Base-by-base conservation (phyloP, 2,888 invertebrate genomes). In the Drosophila nigricruria region DNA sequence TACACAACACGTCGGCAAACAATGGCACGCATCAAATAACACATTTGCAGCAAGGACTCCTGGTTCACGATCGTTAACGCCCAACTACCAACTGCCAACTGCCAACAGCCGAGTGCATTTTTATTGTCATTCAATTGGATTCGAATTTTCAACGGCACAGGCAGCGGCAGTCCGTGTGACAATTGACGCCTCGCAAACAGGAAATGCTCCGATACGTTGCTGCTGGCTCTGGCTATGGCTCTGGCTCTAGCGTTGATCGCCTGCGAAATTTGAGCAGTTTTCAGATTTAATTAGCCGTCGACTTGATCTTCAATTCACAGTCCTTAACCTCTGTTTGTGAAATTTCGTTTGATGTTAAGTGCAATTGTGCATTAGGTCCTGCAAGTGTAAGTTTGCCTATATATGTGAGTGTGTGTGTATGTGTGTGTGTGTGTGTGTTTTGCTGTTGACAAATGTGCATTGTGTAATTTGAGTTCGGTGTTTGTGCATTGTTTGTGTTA, bases 61-160 rank as follows among this genome's bases (percentile, higher is more conserved):
- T 49, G 25, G 54, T 47, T 40, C 65, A 43, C 63, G 79, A 79
- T 74, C 75, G 74, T 30, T 65, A 63, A 72, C 69, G 71, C 67
- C 61, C 76, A 50, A 69, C 50, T 27, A 47, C 66, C 58, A 59
- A 66, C 54, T 49, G 65, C 60, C 65, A 60, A 66, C 54, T 50
- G 67, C 58, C 65, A 54, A 62, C 49, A 54, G 67, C 60, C 66
- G 73, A 81, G 69, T 83, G 87, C 81, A 77, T 81, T 88, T 91
- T 91, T 86, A 91, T 91, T 91, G 91, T 88, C 82, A 89, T 90
- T 91, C 91, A 91, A 91, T 92, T 91, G 91, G 81, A 87, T 89
- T 87, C 86, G 88, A 88, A 81, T 87, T 87, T 75, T 74, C 79
- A 60, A 34, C 57, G 12, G 25, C 61, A 12, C 25, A 38, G 53